Evolutionary conservation across 2,113 vertebrate species (phyloP).

Genomic region (Hydrolagus affinis): DNA sequence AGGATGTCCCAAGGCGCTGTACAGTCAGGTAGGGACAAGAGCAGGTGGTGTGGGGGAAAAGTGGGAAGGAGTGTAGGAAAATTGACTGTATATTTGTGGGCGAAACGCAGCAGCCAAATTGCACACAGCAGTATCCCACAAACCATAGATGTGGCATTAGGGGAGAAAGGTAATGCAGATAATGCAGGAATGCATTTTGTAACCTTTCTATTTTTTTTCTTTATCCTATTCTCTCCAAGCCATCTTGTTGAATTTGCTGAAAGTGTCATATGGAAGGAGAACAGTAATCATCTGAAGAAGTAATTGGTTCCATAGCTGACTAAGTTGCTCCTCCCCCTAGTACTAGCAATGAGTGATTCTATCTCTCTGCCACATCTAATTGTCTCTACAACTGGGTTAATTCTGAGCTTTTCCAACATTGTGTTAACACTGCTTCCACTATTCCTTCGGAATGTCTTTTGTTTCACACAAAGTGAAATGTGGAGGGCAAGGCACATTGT

Average conservation of each 20-base stretch:
- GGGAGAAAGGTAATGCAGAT: not conserved
- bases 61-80: too few relatives aligned
- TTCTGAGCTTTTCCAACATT: not conserved
- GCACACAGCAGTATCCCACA: too few relatives aligned
- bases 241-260: conserved; percentile 4
- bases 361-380: not conserved
- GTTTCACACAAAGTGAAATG: not conserved
- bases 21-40: too few relatives aligned
- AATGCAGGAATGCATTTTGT: not conserved
- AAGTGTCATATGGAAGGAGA: not conserved
- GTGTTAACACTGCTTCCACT: not conserved
- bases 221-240: not conserved
- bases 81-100: too few relatives aligned
- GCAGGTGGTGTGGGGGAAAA: too few relatives aligned
- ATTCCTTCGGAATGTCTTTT: not conserved
- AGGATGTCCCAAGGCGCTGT: too few relatives aligned
- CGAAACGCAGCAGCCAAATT: too few relatives aligned
- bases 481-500: not conserved
- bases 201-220: too few relatives aligned
- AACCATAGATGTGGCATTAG: too few relatives aligned
- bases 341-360: conserved; percentile 5
- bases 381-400: not conserved
- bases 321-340: not conserved
- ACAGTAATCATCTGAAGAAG: conserved; percentile 1
- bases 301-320: not conserved